Conservation (phyloP, 1,140 invertebrate genomes). For the Lucilia cuprina region DNA sequence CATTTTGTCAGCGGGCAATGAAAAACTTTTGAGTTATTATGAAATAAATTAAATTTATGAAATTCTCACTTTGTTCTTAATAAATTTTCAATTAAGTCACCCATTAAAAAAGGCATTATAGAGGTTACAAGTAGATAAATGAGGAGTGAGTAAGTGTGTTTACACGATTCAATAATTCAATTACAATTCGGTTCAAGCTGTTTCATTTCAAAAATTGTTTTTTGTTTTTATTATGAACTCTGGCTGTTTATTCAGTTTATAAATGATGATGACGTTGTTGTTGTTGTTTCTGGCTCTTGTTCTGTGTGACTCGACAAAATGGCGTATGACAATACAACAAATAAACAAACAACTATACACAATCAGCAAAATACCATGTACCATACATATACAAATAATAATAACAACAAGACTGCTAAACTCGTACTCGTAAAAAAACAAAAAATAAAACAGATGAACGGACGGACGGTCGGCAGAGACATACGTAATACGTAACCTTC, state of each 20-base stretch:
- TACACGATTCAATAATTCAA: slow-evolving; percentile 18
- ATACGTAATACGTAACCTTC: background rate
- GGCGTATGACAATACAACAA: slow-evolving; percentile 8
- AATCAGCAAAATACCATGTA: background rate
- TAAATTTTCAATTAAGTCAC: background rate
- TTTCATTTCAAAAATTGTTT: background rate
- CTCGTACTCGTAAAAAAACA: background rate
- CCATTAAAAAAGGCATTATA: background rate
- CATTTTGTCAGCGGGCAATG: no score
- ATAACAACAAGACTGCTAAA: background rate
- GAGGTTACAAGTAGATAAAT: background rate
- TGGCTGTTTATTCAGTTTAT: background rate
- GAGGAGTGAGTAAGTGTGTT: background rate
- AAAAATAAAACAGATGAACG: no score
- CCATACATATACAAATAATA: background rate
- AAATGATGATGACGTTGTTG: background rate
- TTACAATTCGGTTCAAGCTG: background rate
- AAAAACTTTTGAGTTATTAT: no score
- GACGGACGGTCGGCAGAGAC: no score
- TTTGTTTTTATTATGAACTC: background rate
- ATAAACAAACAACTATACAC: background rate
- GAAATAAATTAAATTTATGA: no score
- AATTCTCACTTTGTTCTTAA: no score
- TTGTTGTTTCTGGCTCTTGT: background rate
- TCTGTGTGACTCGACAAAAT: slow-evolving; percentile 14